A percentile compares a stretch with the other conserved stretches of the same genome.
Conservation (phyloP, 2,888 invertebrate genomes). For the Stenoptilia bipunctidactyla region DNA sequence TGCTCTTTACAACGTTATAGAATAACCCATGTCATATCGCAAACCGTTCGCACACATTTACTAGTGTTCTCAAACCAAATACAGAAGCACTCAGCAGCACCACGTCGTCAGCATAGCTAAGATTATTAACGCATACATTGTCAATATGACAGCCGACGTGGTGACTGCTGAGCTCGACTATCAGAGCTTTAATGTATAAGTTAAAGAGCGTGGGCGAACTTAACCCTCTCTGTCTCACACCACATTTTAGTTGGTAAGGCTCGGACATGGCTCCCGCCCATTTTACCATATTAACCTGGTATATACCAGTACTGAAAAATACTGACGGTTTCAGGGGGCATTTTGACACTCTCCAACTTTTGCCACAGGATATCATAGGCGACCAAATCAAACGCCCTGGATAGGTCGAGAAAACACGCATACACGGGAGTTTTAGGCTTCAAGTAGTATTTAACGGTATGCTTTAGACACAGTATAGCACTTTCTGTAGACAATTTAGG, state of each 20-base stretch:
- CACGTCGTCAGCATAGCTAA: not conserved
- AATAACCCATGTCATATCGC: not conserved
- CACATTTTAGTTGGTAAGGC: slow-evolving; percentile 8
- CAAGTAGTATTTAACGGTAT: slow-evolving; percentile 11
- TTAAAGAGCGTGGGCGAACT: not conserved
- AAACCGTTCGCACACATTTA: too few relatives aligned
- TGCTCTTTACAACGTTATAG: not conserved
- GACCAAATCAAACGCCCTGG: slow-evolving; percentile 6
- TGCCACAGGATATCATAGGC: slow-evolving; percentile 5
- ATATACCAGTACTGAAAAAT: slow-evolving; percentile 6
- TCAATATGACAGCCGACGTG: not conserved
- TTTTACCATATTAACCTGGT: slow-evolving; percentile 8
- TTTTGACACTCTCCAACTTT: too few relatives aligned
- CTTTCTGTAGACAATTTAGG: slow-evolving; percentile 10
- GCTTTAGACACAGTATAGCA: slow-evolving; percentile 10
- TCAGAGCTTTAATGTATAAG: not conserved
- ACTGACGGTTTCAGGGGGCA: too few relatives aligned
- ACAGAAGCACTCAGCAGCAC: not conserved
- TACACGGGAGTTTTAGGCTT: slow-evolving; percentile 7
- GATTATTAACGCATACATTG: not conserved
- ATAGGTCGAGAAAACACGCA: slow-evolving; percentile 10
- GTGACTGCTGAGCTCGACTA: not conserved
- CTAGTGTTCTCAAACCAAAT: not conserved
- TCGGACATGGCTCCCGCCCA: slow-evolving; percentile 7
- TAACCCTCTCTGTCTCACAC: slow-evolving; percentile 10